Evolutionary conservation across 2,888 invertebrate species (phyloP), one percentile per base, ranked within the genome.

Genomic region (Hyposoter didymator): DNA sequence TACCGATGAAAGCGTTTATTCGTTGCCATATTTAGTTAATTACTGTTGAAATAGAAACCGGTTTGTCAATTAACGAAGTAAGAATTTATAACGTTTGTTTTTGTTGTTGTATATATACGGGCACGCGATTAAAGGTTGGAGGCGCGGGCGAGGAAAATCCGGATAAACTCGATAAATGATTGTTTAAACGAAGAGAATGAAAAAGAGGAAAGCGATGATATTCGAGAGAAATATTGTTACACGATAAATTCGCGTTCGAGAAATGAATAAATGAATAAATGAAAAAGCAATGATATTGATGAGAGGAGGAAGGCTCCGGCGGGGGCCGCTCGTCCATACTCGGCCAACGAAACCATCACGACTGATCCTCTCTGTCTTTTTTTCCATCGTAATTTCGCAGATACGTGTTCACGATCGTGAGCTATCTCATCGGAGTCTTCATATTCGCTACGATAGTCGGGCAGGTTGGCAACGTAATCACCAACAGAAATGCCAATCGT

Each of bases 361-460:
- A 92, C 92, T 92, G 90, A 91, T 90, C 79, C 86, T 87, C 73
- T 87, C 84, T 85, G 75, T 87, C 84, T 87, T 86, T 86, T 84
- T 85, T 83, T 83, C 81, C 82, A 78, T 83, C 83, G 79, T 78
- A 88, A 87, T 88, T 88, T 83, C 95, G 81, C 96, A 99, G 99
- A 95, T 99, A 99, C 94, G 96, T 98, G 93, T 99, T 99, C 95
- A 99, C 99, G 89, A 99, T 99, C 93, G 97, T 98, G 92, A 99
- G 99, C 95, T 99, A 99, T 95, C 95, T 99, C 93, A 99, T 99
- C 93, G 99, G 99, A 89, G 99, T 99, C 88, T 99, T 99, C 95
- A 98, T 99, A 94, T 99, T 99, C 94, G 99, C 99, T 81, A 99
- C 99, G 76, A 99, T 99, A 93, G 99, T 99, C 87, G 99, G 99